Percentiles rank a stretch among this genome's conserved stretches.
Evolutionary conservation across 2,113 vertebrate species (phyloP).

Genomic region (Atractosteus spatula): DNA sequence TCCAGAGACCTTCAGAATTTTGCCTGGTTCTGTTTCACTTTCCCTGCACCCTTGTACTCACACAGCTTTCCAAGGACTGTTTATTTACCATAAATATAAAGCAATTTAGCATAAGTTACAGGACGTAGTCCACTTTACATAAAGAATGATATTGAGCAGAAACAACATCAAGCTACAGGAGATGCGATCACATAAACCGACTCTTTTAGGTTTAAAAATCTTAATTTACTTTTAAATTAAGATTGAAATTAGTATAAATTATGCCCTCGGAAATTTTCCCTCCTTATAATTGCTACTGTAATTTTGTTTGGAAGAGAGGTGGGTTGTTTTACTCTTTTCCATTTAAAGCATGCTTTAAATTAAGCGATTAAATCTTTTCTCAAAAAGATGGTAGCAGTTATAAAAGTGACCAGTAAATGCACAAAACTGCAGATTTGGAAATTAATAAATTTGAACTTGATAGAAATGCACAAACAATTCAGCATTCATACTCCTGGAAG

Average conservation of each 20-base stretch:
- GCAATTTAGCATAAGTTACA: no score
- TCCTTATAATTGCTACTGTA: constrained; percentile 40
- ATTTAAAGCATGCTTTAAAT: constrained; percentile 60
- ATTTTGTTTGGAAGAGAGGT: constrained; percentile 42
- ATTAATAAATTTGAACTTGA: constrained; percentile 52
- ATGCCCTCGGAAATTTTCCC: constrained; percentile 25
- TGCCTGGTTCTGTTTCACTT: no score
- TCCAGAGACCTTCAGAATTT: no score
- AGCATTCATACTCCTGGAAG: constrained; percentile 48
- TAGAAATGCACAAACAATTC: constrained; percentile 49
- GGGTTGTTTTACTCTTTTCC: constrained; percentile 32
- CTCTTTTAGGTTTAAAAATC: not conserved
- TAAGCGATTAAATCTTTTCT: constrained; percentile 51
- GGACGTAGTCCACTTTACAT: no score
- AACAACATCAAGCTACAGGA: no score
- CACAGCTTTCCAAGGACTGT: no score
- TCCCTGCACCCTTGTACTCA: no score
- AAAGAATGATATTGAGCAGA: no score
- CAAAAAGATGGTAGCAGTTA: constrained; percentile 45
- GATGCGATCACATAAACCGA: not conserved
- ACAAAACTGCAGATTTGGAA: constrained; percentile 37
- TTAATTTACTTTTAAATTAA: constrained; percentile 28
- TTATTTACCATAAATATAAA: no score
- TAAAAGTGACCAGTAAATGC: constrained; percentile 40
- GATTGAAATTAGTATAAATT: not conserved